Base-by-base conservation (phyloP, 1,140 invertebrate genomes). In the Bombus huntii region DNA sequence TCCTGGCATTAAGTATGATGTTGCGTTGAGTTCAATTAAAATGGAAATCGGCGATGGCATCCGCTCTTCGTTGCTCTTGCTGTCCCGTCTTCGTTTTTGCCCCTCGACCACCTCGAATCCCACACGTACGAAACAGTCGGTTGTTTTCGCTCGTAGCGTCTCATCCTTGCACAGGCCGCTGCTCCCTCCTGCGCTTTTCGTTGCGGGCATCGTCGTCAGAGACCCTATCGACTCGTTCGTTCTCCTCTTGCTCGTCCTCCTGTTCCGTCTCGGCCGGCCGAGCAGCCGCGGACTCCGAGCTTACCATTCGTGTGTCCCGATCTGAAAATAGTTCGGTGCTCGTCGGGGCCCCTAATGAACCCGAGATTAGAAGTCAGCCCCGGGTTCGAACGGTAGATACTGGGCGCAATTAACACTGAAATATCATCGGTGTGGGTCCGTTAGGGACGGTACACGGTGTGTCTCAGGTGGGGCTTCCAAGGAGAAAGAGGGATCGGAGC, bases 1-100 rank as follows among this genome's bases (percentile, higher is more conserved):
- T 93, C 90, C 92, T 93, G 92, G 92, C 92, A 93, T 94, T 94
- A 94, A 94, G 93, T 95, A 94, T 94, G 93, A 94, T 94, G 93
- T 94, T 93, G 92, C 93, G 92, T 94, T 93, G 93, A 93, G 93
- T 95, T 94, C 93, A 95, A 95, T 95, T 95, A 94, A 95, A 95
- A 94, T 95, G 94, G 94, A 95, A 94, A 95, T 94, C 92, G 93
- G 89, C 90, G 89, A 92, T 92, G 88, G 37, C 57, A 62, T 68
- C 31, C 25, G 8, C 0, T 18, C 31, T 2, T 65, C n/a, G 34
- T 39, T 44, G 28, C 44, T 53, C 47, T 62, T 25, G 12, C 13
- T 42, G 25, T 79, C n/a, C 59, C 59, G 39, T 47, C n/a, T 59
- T 68, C 70, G 34, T 76, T 65, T 44, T 87, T 73, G 65, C 53